Evolutionary conservation across 2,113 vertebrate genomes (phyloP), one percentile per base, ranked within the genome.

Genomic region (Arenaria interpres): DNA sequence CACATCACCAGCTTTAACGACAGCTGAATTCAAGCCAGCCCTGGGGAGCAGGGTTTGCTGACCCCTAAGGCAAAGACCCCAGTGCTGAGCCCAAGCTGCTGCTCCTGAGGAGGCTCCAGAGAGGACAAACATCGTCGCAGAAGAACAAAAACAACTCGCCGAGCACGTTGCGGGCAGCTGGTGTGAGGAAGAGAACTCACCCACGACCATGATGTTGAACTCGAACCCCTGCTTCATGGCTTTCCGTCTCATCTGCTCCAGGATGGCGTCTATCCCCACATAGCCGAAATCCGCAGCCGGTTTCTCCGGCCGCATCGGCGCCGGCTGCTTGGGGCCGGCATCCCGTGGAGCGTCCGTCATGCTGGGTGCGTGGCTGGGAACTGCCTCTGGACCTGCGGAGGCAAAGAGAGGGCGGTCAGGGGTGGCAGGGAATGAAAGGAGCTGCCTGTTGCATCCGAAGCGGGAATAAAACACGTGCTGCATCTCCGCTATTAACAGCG

Each of bases 161-260:
- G 25, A 77, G 64, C 88, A 37, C 30, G 3, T 15, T 5, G 17
- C 4, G 0, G 23, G 75, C 84, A 66, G 85, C 87, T n/a, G 72
- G 37, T 1, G 7, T 1, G 0, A 14, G 12, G 3, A 33, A 23
- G 1, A 50, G 19, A 20, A 98, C 99, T 99, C 97, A 99, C 99
- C 99, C 12, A 99, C 99, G 7, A 99, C 99, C 99, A 99, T 99
- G 98, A 99, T 99, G 98, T 99, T 99, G 97, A 99, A 98, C 97
- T 99, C 99, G 2, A 99, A 99, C 41, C 99, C 99, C 97, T 99
- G 99, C 90, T 99, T 99, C 99, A 99, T 99, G 90, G 99, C 99
- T 97, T 99, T 99, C 96, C 99, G 98, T 94, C 99, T 99, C 99
- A 99, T 99, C 98, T 99, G 99, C 96, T 99, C 99, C 97, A 99